Evolutionary conservation across 23 tunicate genomes (phyloP), one percentile per base, ranked within the genome.

Genomic region (Aplidium turbinatum): DNA sequence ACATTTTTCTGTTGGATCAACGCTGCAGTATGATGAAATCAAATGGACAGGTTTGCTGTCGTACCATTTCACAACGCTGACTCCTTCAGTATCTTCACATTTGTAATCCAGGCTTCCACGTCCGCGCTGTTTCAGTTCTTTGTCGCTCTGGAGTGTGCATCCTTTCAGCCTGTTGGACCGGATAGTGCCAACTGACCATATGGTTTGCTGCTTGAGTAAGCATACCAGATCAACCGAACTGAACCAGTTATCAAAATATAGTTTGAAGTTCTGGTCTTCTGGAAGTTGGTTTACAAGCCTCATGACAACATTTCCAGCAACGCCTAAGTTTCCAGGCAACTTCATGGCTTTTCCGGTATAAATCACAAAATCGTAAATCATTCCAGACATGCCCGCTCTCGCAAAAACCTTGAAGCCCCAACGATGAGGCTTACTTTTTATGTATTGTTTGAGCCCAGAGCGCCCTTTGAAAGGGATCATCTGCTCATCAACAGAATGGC

Each of bases 391-490:
- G 19, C 35, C 38, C 30, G 68, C 68, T 29, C 68, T 62, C 20
- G 68, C 68, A 62, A 62, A 62, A 7, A 62, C 68, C 22, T 62
- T 62, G 38, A 62, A 62, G 9, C 68, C 68, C 68, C 68, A 62
- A 24, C 68, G 22, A 62, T 62, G 68, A 23, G 68, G 38, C 68
- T 62, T 62, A 23, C 20, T 62, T 62, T 62, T 62, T 62, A 29
- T 62, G 39, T 62, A 62, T 23, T 62, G 68, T 62, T 62, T 62
- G 19, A 62, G 38, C 22, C 7, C 68, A 6, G 68, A 62, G 7
- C 38, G 68, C 68, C 68, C 36, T 62, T 62, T 62, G 7, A 62
- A 62, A 62, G 36, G 68, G 36, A 62, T 62, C n/a, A n/a, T n/a
- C 22, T 62, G 68, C 30, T 62, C 68, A 62, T 62, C 68, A n/a